These are phyloP conservation scores for Zeugodacus cucurbitae DNA, from an alignment of 1,140 invertebrate species.

Conservation along the genomic window DNA sequence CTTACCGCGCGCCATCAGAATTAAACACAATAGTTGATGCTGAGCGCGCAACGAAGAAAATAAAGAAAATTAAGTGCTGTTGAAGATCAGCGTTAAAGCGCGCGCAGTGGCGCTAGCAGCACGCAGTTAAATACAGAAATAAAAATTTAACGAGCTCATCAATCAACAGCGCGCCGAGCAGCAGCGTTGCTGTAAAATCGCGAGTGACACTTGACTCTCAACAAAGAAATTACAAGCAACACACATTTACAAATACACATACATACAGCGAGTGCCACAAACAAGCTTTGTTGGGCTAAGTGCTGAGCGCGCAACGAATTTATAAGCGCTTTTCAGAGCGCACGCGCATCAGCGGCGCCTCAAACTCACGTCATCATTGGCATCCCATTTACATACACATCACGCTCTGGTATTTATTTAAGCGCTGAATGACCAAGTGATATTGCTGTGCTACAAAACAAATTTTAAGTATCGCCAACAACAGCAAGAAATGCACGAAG, in stretches of 20 bases:
- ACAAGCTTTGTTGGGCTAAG: neutral
- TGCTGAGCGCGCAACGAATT: neutral
- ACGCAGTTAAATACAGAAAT: neutral
- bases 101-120: neutral
- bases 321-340: conserved; percentile 2
- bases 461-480: conserved; percentile 18
- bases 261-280: neutral
- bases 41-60: neutral
- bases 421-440: neutral
- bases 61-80: neutral
- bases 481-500: neutral
- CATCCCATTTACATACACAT: neutral
- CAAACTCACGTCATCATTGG: neutral
- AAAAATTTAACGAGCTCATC: neutral
- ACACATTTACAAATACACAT: no score
- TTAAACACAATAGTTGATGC: neutral
- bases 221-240: neutral
- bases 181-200: neutral
- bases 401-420: neutral
- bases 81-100: neutral
- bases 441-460: neutral
- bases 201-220: conserved; percentile 2
- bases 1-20: neutral
- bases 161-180: neutral
- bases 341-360: neutral